These are phyloP conservation scores for Empis livida DNA, from an alignment of 2,888 invertebrate genomes.

Conservation along the genomic window DNA sequence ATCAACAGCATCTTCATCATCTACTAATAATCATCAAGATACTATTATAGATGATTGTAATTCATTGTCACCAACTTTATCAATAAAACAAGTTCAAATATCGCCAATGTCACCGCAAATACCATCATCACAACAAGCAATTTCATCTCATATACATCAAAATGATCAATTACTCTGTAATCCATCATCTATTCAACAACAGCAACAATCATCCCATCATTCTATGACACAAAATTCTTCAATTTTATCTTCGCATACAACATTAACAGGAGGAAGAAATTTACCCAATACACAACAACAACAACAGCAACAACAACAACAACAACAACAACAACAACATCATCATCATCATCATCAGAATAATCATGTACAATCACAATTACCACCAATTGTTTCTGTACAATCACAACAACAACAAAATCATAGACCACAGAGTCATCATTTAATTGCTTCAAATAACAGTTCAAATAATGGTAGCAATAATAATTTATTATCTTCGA, in stretches of 20 bases:
- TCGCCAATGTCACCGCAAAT: slow-evolving; percentile 15
- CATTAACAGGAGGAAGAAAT: slow-evolving; percentile 12
- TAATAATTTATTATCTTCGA: slow-evolving; percentile 9
- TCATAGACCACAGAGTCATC: slow-evolving; percentile 8
- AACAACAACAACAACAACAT: slow-evolving; percentile 9
- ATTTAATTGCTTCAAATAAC: background rate
- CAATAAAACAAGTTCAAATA: slow-evolving; percentile 19
- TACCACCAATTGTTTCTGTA: slow-evolving; percentile 7
- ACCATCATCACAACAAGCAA: slow-evolving; percentile 9
- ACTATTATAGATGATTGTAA: slow-evolving; percentile 10
- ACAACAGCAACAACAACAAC: slow-evolving; percentile 10
- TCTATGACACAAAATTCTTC: background rate
- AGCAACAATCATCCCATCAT: background rate
- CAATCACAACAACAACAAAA: slow-evolving; percentile 4
- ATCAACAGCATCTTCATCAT: too few relatives aligned
- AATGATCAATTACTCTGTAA: background rate
- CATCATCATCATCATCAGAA: slow-evolving; percentile 11
- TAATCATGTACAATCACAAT: slow-evolving; percentile 9
- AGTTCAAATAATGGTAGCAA: background rate
- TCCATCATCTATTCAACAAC: background rate
- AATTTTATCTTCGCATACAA: slow-evolving; percentile 2
- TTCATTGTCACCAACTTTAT: slow-evolving; percentile 15
- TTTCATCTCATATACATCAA: slow-evolving; percentile 4
- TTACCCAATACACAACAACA: background rate
- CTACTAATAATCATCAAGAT: slow-evolving; percentile 1